Conservation (phyloP, 2,888 invertebrate genomes). For the Podabrus alpinus region DNA sequence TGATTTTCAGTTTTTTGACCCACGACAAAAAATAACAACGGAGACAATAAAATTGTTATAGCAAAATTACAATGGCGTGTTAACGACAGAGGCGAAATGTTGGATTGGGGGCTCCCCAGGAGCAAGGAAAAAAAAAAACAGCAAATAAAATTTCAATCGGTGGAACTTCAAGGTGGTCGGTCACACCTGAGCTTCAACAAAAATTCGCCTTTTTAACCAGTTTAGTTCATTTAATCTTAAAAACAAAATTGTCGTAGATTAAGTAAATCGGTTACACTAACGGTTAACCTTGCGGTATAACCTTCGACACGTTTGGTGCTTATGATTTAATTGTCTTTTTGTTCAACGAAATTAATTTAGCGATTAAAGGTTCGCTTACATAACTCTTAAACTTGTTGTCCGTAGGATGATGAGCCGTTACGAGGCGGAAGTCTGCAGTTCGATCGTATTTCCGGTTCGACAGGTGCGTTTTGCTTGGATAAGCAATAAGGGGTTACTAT, state of each 20-base stretch:
- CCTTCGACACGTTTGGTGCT: background rate
- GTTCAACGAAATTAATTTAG: background rate
- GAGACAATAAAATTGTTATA: no score
- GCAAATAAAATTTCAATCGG: background rate
- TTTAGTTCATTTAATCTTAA: background rate
- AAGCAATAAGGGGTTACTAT: conserved; percentile 7
- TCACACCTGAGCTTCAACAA: background rate
- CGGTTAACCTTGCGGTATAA: conserved; percentile 1
- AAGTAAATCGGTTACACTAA: background rate
- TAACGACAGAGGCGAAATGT: no score
- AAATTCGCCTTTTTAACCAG: background rate
- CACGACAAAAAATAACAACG: background rate
- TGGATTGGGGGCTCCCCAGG: no score
- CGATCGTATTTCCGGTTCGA: conserved; percentile 14
- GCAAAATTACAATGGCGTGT: no score
- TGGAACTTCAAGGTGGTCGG: background rate
- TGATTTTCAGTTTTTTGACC: background rate
- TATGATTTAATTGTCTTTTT: background rate
- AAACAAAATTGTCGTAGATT: background rate
- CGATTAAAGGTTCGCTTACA: background rate
- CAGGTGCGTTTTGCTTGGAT: conserved; percentile 20
- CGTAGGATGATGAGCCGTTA: conserved; percentile 4
- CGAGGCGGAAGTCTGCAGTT: conserved; percentile 13
- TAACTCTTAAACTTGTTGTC: background rate
- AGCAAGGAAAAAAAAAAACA: background rate